These are phyloP conservation scores for Struthio camelus DNA, from an alignment of 2,113 vertebrate genomes.

Conservation along the genomic window DNA sequence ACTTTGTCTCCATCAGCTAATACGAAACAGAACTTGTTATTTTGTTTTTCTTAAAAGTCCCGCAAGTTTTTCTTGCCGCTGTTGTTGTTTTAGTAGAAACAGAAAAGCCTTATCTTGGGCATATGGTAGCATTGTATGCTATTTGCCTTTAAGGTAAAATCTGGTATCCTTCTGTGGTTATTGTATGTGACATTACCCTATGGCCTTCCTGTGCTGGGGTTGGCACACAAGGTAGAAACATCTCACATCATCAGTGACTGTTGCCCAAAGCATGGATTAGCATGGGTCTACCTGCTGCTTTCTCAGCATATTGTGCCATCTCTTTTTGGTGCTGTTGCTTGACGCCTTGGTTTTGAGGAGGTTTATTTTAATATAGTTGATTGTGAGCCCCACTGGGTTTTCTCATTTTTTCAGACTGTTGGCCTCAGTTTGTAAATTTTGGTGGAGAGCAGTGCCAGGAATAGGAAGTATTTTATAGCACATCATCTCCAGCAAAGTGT, in stretches of 20 bases:
- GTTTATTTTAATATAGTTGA: neutral
- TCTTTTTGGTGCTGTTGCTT: neutral
- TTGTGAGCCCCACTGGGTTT: neutral
- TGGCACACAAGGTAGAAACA: neutral
- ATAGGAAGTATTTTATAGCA: neutral
- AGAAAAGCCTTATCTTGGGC: neutral
- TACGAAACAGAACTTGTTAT: neutral
- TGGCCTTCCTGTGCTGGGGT: neutral
- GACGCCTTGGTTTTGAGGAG: neutral
- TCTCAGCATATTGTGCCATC: neutral
- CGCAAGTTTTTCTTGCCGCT: neutral
- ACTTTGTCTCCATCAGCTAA: neutral
- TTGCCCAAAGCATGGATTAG: neutral
- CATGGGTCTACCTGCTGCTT: neutral
- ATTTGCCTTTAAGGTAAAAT: neutral
- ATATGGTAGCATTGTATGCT: neutral
- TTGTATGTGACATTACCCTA: neutral
- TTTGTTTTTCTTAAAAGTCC: neutral
- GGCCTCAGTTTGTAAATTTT: neutral
- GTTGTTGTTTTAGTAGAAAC: neutral
- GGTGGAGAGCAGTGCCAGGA: neutral
- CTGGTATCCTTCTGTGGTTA: neutral
- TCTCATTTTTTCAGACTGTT: neutral
- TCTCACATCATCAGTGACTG: neutral
- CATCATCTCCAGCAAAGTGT: neutral